These are phyloP conservation scores for Coracopsis vasa DNA, from an alignment of 2,113 vertebrate species.

Conservation along the genomic window DNA sequence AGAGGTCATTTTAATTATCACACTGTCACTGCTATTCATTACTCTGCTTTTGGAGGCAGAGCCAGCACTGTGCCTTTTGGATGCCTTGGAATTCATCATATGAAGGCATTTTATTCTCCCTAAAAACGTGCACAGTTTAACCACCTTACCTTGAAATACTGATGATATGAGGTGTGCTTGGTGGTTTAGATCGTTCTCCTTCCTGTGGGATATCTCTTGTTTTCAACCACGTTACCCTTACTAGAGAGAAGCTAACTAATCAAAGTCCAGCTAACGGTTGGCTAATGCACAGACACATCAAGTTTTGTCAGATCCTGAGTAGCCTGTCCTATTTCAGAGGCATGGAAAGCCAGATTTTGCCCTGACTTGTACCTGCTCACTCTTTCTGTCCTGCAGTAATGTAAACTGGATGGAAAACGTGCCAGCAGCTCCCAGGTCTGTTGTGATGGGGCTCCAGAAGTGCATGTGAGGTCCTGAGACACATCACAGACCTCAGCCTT, in stretches of 20 bases:
- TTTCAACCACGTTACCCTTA: background rate
- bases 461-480: background rate
- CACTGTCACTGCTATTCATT: slow-evolving; percentile 71
- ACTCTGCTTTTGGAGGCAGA: slow-evolving; percentile 58
- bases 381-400: background rate
- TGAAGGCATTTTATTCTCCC: slow-evolving; percentile 54
- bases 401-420: background rate
- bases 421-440: background rate
- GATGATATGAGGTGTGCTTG: background rate
- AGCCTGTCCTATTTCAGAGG: background rate
- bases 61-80: slow-evolving; percentile 37
- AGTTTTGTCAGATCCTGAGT: background rate
- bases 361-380: background rate
- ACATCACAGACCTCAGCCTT: background rate
- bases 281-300: background rate
- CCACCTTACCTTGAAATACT: slow-evolving; percentile 35
- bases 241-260: background rate
- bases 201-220: background rate
- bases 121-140: slow-evolving; percentile 63
- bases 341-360: background rate
- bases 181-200: background rate
- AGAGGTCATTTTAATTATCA: slow-evolving; percentile 79
- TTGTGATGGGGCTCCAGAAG: background rate
- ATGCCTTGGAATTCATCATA: slow-evolving; percentile 62
- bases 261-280: background rate